Base-by-base conservation (phyloP, 2,888 invertebrate species). In the Lottia gigantea region DNA sequence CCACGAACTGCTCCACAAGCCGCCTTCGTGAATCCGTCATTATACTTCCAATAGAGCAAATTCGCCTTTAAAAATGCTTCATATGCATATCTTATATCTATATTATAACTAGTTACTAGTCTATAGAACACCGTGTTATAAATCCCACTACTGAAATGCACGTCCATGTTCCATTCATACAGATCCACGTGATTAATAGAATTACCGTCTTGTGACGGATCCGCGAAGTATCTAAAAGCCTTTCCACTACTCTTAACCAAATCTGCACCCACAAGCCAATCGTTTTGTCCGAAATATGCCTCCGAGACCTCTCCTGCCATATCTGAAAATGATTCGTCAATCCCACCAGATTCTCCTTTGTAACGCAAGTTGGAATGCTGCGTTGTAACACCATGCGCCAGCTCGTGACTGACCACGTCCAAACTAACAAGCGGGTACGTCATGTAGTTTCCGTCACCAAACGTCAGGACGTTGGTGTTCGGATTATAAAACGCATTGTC, bases 401-500 rank as follows among this genome's bases (percentile, higher is more conserved):
- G 71, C 63, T 83, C 83, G 66, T 83, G 83, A 25, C 76, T 77
- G 7, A 80, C 71, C 4, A 81, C 71, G 63, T 82, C 81, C 15
- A 79, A 68, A 64, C 71, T 75, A 4, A 75, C 76, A 11, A 82
- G 71, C 11, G 83, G 83, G 64, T 79, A 79, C 14, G 63, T 63
- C 55, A 55, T 55, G 12, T 8, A 55, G 31, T 62, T 68, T 0
- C 81, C 81, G 66, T 82, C 81, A 23, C 82, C 82, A 68, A 80
- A 78, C 1, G 78, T 77, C 16, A 74, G 71, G 19, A 74, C 77
- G 1, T 67, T 63, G 12, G 79, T 80, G 45, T 71, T 72, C 55
- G 75, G 80, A 70, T 80, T 78, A 81, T 81, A 83, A 67, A 77
- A 80, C 0, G 83, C 83, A 71, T 82, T 81, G 31, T 78, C 78